Conservation (phyloP, 92 coral and sea anemone species). For the Actinostola sp. region DNA sequence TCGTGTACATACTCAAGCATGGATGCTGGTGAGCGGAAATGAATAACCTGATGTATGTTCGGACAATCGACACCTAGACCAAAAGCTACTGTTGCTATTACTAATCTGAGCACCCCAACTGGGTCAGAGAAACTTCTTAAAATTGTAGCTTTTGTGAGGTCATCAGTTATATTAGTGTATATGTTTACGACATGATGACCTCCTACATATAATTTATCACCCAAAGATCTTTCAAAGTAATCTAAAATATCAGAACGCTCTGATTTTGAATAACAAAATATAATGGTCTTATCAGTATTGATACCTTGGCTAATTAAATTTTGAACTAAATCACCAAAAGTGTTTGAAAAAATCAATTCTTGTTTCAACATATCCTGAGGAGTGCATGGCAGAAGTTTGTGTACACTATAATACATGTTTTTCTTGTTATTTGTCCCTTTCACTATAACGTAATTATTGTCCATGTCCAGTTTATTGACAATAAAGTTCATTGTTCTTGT, state of each 20-base stretch:
- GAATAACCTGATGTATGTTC: constrained; percentile 25
- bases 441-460: background rate
- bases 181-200: constrained; percentile 24
- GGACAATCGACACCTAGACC: constrained; percentile 47
- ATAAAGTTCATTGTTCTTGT: constrained; percentile 9
- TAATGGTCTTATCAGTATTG: constrained; percentile 1
- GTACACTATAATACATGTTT: constrained; percentile 20
- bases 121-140: constrained; percentile 22
- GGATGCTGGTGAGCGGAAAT: constrained; percentile 30
- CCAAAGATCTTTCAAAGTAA: constrained; percentile 37
- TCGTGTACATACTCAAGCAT: constrained; percentile 17
- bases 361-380: constrained; percentile 28
- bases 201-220: constrained; percentile 2
- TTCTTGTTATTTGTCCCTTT: constrained; percentile 21
- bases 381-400: constrained; percentile 20
- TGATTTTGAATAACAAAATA: constrained; percentile 31
- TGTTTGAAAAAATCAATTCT: constrained; percentile 22
- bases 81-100: constrained; percentile 53
- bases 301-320: constrained; percentile 23
- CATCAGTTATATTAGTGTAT: constrained; percentile 40
- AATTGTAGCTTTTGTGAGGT: constrained; percentile 22
- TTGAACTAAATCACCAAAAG: constrained; percentile 12
- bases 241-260: constrained; percentile 35
- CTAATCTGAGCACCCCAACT: constrained; percentile 20
- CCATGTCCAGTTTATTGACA: constrained; percentile 11